These are phyloP conservation scores for Stenodema calcarata DNA, from an alignment of 2,888 invertebrate genomes.

Conservation along the genomic window DNA sequence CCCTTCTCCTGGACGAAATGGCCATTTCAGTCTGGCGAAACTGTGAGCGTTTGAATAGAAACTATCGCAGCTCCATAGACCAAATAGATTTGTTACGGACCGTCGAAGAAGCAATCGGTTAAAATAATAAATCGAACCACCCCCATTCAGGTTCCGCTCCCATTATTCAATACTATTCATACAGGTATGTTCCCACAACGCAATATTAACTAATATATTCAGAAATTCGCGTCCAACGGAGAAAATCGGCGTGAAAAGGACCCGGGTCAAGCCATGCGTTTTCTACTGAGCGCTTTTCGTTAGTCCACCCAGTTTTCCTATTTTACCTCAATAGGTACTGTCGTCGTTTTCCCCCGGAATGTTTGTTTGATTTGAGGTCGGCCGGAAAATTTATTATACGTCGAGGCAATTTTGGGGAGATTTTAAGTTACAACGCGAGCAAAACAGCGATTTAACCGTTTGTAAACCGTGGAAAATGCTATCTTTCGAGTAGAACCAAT, in stretches of 20 bases:
- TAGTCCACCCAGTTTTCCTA: neutral
- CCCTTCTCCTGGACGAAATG: no score
- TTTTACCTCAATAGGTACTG: neutral
- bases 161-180: neutral
- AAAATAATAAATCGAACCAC: conserved; percentile 17
- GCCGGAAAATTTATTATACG: neutral
- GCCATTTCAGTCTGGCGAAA: no score
- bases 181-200: neutral
- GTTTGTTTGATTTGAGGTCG: neutral
- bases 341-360: neutral
- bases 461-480: no score
- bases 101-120: conserved; percentile 25
- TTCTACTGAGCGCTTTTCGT: neutral
- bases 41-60: neutral
- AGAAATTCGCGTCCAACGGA: neutral
- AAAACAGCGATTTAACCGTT: no score
- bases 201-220: neutral
- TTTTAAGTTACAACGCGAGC: neutral
- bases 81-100: conserved; percentile 20
- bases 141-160: neutral
- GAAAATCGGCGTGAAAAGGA: neutral
- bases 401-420: neutral
- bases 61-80: neutral
- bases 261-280: neutral
- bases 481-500: no score